Conservation (phyloP, 2,888 invertebrate genomes). For the Creontiades dilutus region DNA sequence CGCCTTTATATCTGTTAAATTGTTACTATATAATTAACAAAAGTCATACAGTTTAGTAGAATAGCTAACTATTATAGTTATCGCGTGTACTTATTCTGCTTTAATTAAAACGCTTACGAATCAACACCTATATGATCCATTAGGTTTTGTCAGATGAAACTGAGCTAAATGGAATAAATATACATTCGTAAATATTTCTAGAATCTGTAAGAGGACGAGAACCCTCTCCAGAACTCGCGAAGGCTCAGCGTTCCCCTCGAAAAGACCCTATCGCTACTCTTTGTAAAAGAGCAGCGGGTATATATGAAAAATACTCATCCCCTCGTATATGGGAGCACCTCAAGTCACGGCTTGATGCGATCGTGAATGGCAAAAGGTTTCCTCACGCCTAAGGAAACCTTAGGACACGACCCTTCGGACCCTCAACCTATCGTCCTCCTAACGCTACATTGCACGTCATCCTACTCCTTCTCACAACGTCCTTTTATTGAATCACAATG, state of each 20-base stretch:
- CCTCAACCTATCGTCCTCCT: background rate
- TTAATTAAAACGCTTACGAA: no score
- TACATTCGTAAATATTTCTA: no score
- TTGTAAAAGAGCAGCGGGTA: background rate
- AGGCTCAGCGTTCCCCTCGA: background rate
- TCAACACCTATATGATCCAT: no score
- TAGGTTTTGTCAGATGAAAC: no score
- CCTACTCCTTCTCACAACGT: background rate
- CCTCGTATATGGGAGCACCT: background rate
- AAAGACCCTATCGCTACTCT: background rate
- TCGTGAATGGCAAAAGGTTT: background rate
- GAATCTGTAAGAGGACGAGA: no score
- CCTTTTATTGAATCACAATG: background rate
- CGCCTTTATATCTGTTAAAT: no score
- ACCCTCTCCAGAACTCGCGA: no score
- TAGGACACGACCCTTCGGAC: conserved; percentile 27
- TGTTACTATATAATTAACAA: no score
- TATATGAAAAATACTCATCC: conserved; percentile 3
- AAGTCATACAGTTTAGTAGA: no score
- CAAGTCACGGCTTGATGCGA: background rate
- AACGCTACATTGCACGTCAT: conserved; percentile 38
- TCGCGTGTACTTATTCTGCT: no score
- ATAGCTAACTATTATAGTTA: no score
- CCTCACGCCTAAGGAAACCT: background rate
- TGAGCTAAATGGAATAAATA: no score